Conservation (phyloP, 2,113 vertebrate genomes). For the Pandion haliaetus region DNA sequence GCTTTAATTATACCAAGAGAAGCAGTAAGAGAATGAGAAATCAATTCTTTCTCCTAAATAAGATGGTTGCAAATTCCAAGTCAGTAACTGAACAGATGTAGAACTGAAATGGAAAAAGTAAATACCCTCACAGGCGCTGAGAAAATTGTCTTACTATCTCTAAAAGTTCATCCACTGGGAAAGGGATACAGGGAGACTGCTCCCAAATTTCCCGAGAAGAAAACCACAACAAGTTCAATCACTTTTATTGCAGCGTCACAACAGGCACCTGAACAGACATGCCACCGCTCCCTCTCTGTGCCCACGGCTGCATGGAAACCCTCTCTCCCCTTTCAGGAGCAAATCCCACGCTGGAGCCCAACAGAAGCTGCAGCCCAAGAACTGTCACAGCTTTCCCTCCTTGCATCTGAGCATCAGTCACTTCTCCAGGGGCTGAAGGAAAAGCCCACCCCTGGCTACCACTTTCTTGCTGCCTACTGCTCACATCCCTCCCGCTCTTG, state of each 20-base stretch:
- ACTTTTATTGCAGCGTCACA: rapidly evolving
- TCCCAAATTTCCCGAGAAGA: not conserved
- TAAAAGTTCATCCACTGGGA: not conserved
- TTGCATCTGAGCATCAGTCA: rapidly evolving
- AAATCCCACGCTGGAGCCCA: rapidly evolving
- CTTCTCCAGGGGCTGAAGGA: not conserved
- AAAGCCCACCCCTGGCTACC: not conserved
- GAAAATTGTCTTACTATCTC: not conserved
- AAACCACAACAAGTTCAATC: not conserved
- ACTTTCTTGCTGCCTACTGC: not conserved
- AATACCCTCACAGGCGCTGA: not conserved
- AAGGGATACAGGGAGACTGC: not conserved
- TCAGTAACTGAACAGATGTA: not conserved
- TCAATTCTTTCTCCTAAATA: constrained; percentile 11
- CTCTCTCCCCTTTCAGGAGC: not conserved
- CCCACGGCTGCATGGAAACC: not conserved
- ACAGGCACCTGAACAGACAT: rapidly evolving
- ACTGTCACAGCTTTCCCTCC: rapidly evolving
- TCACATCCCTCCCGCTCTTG: not conserved
- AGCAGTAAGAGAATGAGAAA: not conserved
- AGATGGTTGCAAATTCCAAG: constrained; percentile 8
- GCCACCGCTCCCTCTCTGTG: rapidly evolving
- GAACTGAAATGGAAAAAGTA: constrained; percentile 46
- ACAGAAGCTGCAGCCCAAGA: not conserved
- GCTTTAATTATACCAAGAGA: constrained; percentile 25